phyloP scores from a whole-genome alignment of 1,140 invertebrate genomes.

The Temnothorax curvispinosus region DNA sequence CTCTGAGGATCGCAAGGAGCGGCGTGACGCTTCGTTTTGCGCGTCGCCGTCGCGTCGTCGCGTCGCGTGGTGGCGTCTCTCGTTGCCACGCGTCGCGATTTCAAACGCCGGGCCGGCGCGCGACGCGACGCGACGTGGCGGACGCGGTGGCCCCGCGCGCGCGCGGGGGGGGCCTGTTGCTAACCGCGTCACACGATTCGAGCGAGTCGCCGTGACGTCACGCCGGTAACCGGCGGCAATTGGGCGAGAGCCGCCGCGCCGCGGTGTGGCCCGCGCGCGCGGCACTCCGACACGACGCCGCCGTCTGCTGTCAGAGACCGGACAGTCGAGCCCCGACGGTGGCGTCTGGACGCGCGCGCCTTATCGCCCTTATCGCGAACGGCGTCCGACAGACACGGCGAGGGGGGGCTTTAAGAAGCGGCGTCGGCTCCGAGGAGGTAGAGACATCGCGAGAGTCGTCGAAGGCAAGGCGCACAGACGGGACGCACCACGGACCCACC shows the following conservation, averaged over 20 bases:
- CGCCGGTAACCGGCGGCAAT: constrained; percentile 66
- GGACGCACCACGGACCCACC: constrained; percentile 30
- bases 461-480: constrained; percentile 52
- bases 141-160: background rate
- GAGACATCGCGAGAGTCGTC: too few species aligned
- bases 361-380: background rate
- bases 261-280: background rate
- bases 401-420: background rate
- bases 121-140: background rate
- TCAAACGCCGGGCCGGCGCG: background rate
- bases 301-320: constrained; percentile 71
- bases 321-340: constrained; percentile 71
- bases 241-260: constrained; percentile 58
- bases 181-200: constrained; percentile 59
- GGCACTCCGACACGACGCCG: constrained; percentile 5
- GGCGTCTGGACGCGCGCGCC: constrained; percentile 44
- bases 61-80: background rate
- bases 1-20: too few species aligned
- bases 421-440: too few species aligned
- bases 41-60: too few species aligned
- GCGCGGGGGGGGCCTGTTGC: background rate
- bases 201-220: constrained; percentile 61
- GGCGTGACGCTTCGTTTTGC: too few species aligned
- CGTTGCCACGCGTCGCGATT: background rate
- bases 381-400: background rate